These are phyloP conservation scores for Cyprinella venusta DNA, from an alignment of 2,797 vertebrate species.

Conservation along the genomic window DNA sequence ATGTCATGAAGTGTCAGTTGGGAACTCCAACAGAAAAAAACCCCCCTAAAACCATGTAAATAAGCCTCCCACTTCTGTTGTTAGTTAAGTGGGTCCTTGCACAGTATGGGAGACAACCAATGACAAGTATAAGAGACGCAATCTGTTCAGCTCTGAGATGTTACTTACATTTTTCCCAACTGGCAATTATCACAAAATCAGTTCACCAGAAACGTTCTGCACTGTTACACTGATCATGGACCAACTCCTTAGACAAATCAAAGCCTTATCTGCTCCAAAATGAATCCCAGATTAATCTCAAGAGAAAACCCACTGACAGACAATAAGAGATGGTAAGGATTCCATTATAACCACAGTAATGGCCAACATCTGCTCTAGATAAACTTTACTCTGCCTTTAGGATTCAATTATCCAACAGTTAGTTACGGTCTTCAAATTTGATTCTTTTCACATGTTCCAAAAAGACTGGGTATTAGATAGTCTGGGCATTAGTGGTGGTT, in stretches of 20 bases:
- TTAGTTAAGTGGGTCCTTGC: conserved; percentile 30
- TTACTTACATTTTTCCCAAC: conserved; percentile 35
- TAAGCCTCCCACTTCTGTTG: conserved; percentile 12
- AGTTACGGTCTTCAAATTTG: not conserved
- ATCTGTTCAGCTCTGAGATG: conserved; percentile 34
- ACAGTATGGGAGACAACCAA: conserved; percentile 57
- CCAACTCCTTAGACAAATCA: conserved; percentile 51
- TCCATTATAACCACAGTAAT: conserved; percentile 7
- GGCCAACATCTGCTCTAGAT: conserved; percentile 15
- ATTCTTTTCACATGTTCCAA: not conserved
- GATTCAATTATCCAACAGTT: conserved; percentile 6
- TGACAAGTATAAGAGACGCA: conserved; percentile 25
- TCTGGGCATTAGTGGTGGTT: not conserved
- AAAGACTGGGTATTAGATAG: not conserved
- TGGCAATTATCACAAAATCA: conserved; percentile 43
- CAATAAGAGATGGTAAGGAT: conserved; percentile 16
- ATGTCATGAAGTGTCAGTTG: conserved; percentile 5
- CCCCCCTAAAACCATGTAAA: conserved; percentile 16
- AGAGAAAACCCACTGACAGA: conserved; percentile 16
- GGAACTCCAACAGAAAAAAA: not conserved
- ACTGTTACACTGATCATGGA: conserved; percentile 45
- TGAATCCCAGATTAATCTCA: conserved; percentile 40
- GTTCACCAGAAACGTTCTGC: conserved; percentile 49
- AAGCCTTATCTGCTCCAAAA: conserved; percentile 42
- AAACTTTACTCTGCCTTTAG: not conserved